Percentiles rank a stretch among this genome's conserved stretches.
Conservation (phyloP, 2,797 vertebrate species). For the Tapirus indicus region DNA sequence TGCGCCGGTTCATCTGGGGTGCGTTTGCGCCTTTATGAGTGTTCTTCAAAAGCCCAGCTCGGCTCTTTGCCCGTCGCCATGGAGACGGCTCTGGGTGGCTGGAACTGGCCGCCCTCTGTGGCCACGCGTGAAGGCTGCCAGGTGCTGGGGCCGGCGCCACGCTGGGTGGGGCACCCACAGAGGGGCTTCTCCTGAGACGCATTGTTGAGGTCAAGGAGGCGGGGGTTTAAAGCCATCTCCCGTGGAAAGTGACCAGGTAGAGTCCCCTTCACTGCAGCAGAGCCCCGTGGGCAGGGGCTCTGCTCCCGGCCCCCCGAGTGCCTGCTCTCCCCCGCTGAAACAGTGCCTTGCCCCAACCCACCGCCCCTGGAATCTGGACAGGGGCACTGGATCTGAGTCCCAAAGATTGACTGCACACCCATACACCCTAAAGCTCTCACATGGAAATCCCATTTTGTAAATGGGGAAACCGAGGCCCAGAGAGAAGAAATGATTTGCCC, state of each 20-base stretch:
- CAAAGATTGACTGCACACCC: not conserved
- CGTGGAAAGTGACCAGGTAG: not conserved
- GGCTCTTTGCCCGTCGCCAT: conserved; percentile 76
- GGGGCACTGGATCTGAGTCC: not conserved
- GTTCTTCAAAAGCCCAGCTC: conserved; percentile 72
- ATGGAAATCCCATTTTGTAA: not conserved
- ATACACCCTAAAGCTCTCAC: not conserved
- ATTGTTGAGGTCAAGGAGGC: not conserved
- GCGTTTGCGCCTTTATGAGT: conserved; percentile 56
- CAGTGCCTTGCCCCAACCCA: not conserved
- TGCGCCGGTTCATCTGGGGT: conserved; percentile 48
- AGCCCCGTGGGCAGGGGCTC: not conserved
- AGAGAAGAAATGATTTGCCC: not conserved
- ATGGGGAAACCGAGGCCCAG: not conserved
- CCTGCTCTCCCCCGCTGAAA: accelerated
- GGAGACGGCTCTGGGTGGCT: conserved; percentile 79
- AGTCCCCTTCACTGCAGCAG: not conserved
- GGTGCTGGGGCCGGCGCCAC: conserved; percentile 44
- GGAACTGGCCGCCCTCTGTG: conserved; percentile 56
- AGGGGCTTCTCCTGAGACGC: not conserved
- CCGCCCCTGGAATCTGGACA: not conserved
- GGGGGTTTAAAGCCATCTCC: not conserved
- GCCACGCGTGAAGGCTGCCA: conserved; percentile 59
- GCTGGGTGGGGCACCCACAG: not conserved
- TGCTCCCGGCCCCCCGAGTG: not conserved